Conservation (phyloP, 2,113 vertebrate species). For the Pachypanchax playfairii region DNA sequence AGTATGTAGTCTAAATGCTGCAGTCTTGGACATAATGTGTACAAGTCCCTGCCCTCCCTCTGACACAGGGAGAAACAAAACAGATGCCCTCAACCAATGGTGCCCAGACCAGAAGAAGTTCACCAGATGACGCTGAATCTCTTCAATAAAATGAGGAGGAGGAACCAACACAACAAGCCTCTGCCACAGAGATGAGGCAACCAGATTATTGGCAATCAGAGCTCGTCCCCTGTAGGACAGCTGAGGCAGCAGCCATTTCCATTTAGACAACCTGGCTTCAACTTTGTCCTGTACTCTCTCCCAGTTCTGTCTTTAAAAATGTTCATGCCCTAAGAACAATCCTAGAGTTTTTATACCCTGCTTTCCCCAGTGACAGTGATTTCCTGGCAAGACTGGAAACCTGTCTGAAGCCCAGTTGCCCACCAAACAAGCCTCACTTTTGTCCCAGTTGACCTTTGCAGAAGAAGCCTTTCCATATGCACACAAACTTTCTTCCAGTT, state of each 20-base stretch:
- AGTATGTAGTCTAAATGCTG: neutral
- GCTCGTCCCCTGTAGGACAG: neutral
- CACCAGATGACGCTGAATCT: neutral
- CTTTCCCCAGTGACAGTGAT: neutral
- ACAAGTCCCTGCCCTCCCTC: neutral
- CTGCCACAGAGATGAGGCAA: neutral
- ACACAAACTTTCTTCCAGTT: neutral
- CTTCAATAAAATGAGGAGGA: neutral
- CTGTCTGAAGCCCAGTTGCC: no score
- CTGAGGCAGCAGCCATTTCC: constrained; percentile 1
- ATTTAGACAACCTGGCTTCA: neutral
- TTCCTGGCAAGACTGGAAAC: no score
- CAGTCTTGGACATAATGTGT: neutral
- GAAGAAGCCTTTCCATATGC: neutral
- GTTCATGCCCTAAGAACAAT: neutral
- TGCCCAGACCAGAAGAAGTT: neutral
- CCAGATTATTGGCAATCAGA: neutral
- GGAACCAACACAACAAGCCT: neutral
- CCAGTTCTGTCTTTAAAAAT: neutral
- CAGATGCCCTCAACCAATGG: neutral
- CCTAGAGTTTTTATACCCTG: neutral
- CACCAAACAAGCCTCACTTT: neutral
- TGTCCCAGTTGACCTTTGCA: neutral
- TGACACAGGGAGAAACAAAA: no score
- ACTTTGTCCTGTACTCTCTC: neutral